These are phyloP conservation scores for Zygogramma bicolorata DNA, from an alignment of 2,888 invertebrate genomes.

Conservation along the genomic window DNA sequence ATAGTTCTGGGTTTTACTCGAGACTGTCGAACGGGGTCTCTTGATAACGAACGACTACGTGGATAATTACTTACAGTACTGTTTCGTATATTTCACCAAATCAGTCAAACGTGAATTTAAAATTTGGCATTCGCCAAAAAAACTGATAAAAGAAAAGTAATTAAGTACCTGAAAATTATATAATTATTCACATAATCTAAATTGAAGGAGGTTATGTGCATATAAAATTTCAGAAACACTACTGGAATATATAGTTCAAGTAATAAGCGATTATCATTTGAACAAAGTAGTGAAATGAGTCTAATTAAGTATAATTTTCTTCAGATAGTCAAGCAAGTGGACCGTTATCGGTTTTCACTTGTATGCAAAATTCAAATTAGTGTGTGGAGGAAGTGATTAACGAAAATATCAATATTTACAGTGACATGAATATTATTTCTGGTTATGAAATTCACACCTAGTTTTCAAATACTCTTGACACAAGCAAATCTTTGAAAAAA, in stretches of 20 bases:
- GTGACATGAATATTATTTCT: neutral
- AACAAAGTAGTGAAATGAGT: conserved; percentile 45
- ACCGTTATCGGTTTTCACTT: conserved; percentile 33
- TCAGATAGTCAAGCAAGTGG: conserved; percentile 39
- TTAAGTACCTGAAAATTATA: conserved; percentile 29
- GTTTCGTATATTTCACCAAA: neutral
- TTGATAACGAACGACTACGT: no score
- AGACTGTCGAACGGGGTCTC: no score
- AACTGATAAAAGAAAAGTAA: conserved; percentile 15
- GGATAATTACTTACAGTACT: neutral
- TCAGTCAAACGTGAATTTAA: conserved; percentile 1
- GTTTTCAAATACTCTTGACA: no score
- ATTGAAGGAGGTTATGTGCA: conserved; percentile 44
- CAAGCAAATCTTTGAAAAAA: no score
- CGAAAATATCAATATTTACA: neutral
- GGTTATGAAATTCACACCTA: no score
- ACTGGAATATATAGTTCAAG: neutral
- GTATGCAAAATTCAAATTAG: conserved; percentile 40
- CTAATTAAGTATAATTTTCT: conserved; percentile 47
- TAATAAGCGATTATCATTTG: conserved; percentile 10
- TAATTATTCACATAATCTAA: conserved; percentile 42
- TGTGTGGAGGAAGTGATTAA: conserved; percentile 37
- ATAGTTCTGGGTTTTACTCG: neutral
- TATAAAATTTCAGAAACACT: conserved; percentile 31
- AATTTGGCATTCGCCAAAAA: neutral